Evolutionary conservation across 2,113 vertebrate genomes (phyloP), one percentile per base, ranked within the genome.

Genomic region (Phycodurus eques): DNA sequence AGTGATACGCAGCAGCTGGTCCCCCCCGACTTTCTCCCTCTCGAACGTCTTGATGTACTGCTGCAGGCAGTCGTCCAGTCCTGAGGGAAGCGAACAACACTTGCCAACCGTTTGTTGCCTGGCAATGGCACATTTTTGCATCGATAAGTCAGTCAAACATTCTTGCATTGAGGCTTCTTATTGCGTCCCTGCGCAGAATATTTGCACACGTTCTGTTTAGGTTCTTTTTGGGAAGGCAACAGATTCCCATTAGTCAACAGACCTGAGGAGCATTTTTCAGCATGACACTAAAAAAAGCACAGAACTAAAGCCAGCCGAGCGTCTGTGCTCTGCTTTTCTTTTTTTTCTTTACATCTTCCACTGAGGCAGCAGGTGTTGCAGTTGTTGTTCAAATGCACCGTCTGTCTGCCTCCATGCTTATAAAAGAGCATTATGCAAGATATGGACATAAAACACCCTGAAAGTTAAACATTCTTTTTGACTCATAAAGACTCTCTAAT

Each of bases 31-130:
- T 76, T 92, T 92, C 83, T 94, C 93, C 77, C 88, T 90, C 83
- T 94, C 93, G 63, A 94, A 94, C 63, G 90, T 94, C 78, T 92
- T 92, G 83, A 92, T 93, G 86, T 94, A 94, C 88, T 94, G 93
- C 88, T 90, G 93, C 77, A 94, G 89, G 87, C 93, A 94, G 83
- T 94, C 93, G 31, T 94, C 93, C 86, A 94, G 81, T 61, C 93
- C 93, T 93, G 82, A 14, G 75, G 57, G 68, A 80, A 65, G 20
- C 69, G 22, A 66, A 66, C 64, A 66, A 66, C 43, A 15, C 13
- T 27, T 17, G 64, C 44, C 44, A 47, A 47, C 44, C 1, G 61
- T 35, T 39, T 43, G 27, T 61, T 78, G 65, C 15, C 56, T 53
- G 66, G 44, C 13, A 0, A 60, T 8, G 39, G 72, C 46, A 42